Evolutionary conservation across 2,797 vertebrate genomes (phyloP).

Genomic region (Coilia nasus): DNA sequence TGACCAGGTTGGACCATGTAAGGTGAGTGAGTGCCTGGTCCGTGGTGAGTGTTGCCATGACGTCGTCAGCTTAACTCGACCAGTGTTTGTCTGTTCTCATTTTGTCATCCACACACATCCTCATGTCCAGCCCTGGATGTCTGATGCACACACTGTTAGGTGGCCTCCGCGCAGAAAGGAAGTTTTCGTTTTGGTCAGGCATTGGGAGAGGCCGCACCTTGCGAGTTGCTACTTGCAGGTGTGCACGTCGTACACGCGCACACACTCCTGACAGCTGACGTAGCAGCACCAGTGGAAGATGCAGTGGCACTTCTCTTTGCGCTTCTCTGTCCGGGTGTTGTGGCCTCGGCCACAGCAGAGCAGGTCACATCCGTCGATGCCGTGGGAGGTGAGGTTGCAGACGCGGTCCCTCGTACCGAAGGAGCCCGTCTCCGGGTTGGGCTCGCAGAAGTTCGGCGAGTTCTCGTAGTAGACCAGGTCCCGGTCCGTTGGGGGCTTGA

Average conservation of each 20-base stretch:
- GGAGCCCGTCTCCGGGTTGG: constrained; percentile 92
- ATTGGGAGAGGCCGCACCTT: constrained; percentile 1
- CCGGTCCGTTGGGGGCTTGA: constrained; percentile 93
- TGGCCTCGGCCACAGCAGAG: constrained; percentile 96
- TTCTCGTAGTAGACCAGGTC: constrained; percentile 96
- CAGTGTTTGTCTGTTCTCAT: constrained; percentile 3
- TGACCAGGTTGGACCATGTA: not conserved
- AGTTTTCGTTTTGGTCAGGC: constrained; percentile 49
- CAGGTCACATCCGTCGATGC: constrained; percentile 96
- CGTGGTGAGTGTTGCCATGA: constrained; percentile 37
- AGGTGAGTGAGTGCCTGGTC: constrained; percentile 5
- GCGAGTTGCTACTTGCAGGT: constrained; percentile 87
- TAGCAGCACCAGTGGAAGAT: constrained; percentile 99
- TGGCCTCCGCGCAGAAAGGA: constrained; percentile 37
- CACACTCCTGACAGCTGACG: constrained; percentile 96
- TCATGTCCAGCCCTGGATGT: constrained; percentile 49
- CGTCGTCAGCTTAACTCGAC: constrained; percentile 41
- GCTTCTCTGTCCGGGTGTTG: constrained; percentile 91
- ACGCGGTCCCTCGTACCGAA: constrained; percentile 92
- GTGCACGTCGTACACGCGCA: constrained; percentile 92
- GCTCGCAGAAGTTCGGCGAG: constrained; percentile 97
- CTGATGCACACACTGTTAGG: constrained; percentile 36
- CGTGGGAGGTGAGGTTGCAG: constrained; percentile 94
- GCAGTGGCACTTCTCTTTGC: constrained; percentile 95
- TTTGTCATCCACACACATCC: constrained; percentile 38